Conservation (phyloP, 2,113 vertebrate genomes). For the Vulpes vulpes region DNA sequence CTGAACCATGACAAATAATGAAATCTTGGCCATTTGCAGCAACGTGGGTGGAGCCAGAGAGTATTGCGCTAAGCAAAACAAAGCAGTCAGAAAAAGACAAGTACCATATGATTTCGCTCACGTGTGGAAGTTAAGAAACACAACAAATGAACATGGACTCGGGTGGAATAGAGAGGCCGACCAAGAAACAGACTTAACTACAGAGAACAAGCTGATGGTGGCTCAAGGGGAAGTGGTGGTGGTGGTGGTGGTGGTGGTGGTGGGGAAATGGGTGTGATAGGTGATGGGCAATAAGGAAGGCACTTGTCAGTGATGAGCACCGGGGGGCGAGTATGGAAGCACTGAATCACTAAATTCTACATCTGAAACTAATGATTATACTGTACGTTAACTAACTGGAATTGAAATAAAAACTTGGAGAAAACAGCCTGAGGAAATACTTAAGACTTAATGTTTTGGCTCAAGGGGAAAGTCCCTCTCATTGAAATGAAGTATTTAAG, state of each 20-base stretch:
- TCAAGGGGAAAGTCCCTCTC: not conserved
- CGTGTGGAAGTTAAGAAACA: not conserved
- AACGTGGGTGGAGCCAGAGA: not conserved
- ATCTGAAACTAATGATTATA: not conserved
- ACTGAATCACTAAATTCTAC: not conserved
- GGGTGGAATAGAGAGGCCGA: not conserved
- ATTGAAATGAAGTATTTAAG: not conserved
- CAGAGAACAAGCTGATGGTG: not conserved
- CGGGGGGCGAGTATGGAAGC: not conserved
- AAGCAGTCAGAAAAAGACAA: not conserved
- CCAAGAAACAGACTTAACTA: not conserved
- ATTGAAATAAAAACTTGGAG: not conserved
- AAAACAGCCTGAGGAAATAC: not conserved
- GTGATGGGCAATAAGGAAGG: not conserved
- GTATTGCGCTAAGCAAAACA: not conserved
- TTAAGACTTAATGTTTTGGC: not conserved
- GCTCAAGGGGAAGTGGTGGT: not conserved
- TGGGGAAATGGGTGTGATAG: not conserved
- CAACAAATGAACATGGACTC: not conserved
- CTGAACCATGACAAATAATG: not conserved
- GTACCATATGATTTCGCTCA: not conserved
- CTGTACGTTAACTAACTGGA: not conserved
- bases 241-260: no score
- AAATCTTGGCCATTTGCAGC: not conserved
- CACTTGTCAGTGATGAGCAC: not conserved